Evolutionary conservation across 2,888 invertebrate genomes (phyloP).

Genomic region (Pollenia griseotomentosa): DNA sequence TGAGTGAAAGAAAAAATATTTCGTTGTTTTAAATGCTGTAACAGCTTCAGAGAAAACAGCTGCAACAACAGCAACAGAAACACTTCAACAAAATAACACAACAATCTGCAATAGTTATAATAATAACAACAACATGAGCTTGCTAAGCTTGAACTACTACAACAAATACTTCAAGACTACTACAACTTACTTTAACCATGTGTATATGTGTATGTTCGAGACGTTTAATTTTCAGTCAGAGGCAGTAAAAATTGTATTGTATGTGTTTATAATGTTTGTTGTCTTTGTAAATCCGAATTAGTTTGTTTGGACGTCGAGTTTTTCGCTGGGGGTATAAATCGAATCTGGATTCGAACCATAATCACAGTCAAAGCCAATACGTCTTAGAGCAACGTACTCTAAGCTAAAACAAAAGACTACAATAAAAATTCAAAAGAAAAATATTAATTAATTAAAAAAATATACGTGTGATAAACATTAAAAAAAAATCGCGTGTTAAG

Average conservation of each 20-base stretch:
- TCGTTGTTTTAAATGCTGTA: constrained; percentile 60
- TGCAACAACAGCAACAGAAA: constrained; percentile 48
- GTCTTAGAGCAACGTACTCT: constrained; percentile 79
- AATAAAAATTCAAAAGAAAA: constrained; percentile 30
- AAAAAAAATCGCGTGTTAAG: constrained; percentile 68
- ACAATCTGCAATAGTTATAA: not conserved
- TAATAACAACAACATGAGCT: constrained; percentile 11
- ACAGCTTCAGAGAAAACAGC: constrained; percentile 73
- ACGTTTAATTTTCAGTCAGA: constrained; percentile 47
- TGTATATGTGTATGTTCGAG: constrained; percentile 17
- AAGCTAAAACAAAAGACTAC: constrained; percentile 38
- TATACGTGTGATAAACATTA: constrained; percentile 64
- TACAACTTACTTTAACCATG: constrained; percentile 22
- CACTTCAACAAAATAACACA: not conserved
- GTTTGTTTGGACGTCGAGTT: constrained; percentile 63
- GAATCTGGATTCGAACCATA: constrained; percentile 82
- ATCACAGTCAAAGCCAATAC: constrained; percentile 81
- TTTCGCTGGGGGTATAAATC: constrained; percentile 82
- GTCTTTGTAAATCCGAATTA: constrained; percentile 58
- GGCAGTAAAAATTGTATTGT: constrained; percentile 44
- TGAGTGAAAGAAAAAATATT: constrained; percentile 60
- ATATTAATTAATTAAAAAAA: constrained; percentile 36
- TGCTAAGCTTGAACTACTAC: constrained; percentile 45
- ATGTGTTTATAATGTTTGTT: constrained; percentile 32
- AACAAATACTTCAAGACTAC: not conserved